A percentile compares a stretch with the other conserved stretches of the same genome.
phyloP scores from a whole-genome alignment of 2,888 invertebrate species.

The Galerucella pusilla region DNA sequence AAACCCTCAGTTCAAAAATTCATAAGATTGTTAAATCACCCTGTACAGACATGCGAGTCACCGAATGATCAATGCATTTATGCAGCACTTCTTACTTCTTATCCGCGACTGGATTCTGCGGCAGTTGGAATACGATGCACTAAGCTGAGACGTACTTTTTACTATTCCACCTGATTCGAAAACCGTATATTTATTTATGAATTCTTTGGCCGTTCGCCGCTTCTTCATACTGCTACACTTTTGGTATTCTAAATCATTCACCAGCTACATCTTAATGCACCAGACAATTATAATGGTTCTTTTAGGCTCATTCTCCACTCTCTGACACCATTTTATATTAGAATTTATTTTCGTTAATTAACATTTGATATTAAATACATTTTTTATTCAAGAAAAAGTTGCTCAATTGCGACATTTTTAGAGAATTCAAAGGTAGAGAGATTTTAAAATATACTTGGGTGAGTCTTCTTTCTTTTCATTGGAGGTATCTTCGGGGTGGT shows the following conservation, averaged over 20 bases:
- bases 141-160: constrained; percentile 54
- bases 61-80: constrained; percentile 63
- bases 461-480: too few relatives aligned
- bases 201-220: constrained; percentile 47
- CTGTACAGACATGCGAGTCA: constrained; percentile 49
- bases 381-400: too few relatives aligned
- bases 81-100: constrained; percentile 63
- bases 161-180: constrained; percentile 50
- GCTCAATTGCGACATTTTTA: too few relatives aligned
- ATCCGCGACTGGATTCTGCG: constrained; percentile 60
- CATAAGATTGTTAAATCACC: constrained; percentile 25
- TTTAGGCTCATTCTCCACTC: constrained; percentile 29
- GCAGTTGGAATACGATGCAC: constrained; percentile 54
- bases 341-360: constrained; percentile 15
- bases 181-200: constrained; percentile 52
- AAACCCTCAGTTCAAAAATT: neutral
- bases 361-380: neutral
- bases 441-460: too few relatives aligned
- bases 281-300: constrained; percentile 48
- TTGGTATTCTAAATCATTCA: constrained; percentile 51
- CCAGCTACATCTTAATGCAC: constrained; percentile 53
- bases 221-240: constrained; percentile 45
- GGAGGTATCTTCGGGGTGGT: too few relatives aligned
- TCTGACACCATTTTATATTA: neutral
- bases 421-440: too few relatives aligned